Base-by-base conservation (phyloP, 1,140 invertebrate species). In the Metaphire vulgaris region DNA sequence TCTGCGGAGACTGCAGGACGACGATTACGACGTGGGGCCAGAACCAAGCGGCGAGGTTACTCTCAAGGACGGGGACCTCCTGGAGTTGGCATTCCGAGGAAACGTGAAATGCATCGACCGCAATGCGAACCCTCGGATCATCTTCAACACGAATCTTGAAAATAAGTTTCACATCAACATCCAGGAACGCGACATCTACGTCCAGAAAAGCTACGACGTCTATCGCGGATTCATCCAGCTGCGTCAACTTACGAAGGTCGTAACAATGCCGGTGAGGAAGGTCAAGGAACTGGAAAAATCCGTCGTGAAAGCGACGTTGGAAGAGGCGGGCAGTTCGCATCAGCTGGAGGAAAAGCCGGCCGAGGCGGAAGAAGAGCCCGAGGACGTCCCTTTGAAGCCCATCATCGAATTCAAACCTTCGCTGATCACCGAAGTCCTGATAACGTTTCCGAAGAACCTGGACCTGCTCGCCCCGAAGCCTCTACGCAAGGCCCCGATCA, bases 171-270 rank as follows among this genome's bases (percentile, higher is more conserved):
- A 76, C 6, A 81, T 83, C 32, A 76, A 77, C 26, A 76, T 81
- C 0, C 76, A 76, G 29, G 83, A 85, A 70, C 80, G 82, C 0
- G 81, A 84, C 71, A 80, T 80, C 69, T 85, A 82, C 69, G 77
- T 85, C 26, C 83, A 85, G 77, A 82, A 80, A 74, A 83, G 81
- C 74, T 85, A 84, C 41, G 76, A 77, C 29, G 79, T 82, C 6
- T 85, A 78, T 77, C 72, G 82, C 32, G 72, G 72, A 41, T 73
- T 73, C 72, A 41, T 73, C 26, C 72, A 73, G 28, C 32, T 73
- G 28, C 41, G 31, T 21, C 16, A 73, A 41, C 28, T 33, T 12
- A 41, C 14, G 2, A 34, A 73, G 21, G 16, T 14, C 21, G 1
- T 33, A 2, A 0, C 72, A n/a, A 1, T 26, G 32, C 31, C 32